Evolutionary conservation across 2,797 vertebrate genomes (phyloP).

Genomic region (Sorex maritimensis): DNA sequence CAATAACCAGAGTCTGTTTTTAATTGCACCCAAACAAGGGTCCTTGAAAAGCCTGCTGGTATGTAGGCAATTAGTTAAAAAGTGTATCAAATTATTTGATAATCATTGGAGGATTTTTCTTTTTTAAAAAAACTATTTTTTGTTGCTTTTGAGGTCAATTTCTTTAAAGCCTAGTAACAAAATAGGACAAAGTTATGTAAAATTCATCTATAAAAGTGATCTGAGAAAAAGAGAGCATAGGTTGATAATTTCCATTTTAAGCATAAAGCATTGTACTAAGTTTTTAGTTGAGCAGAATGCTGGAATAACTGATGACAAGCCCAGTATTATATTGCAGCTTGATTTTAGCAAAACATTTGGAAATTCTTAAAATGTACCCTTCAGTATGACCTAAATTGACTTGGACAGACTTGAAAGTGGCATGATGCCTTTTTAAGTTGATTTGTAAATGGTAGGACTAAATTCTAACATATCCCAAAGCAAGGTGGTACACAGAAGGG

Average conservation of each 20-base stretch:
- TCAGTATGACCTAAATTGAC: neutral
- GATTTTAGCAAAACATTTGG: constrained; percentile 47
- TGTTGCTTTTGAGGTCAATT: constrained; percentile 30
- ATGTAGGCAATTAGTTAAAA: constrained; percentile 57
- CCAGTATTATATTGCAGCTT: neutral
- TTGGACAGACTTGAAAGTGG: neutral
- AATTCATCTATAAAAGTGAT: constrained; percentile 18
- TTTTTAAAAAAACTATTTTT: constrained; percentile 39
- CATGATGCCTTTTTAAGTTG: neutral
- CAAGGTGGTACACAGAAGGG: constrained; percentile 21
- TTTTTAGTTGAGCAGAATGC: neutral
- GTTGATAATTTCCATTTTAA: constrained; percentile 41
- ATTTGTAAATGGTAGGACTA: constrained; percentile 32
- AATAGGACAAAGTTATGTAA: neutral
- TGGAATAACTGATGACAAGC: neutral
- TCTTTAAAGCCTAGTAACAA: constrained; percentile 10
- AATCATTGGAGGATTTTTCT: constrained; percentile 59
- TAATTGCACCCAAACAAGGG: constrained; percentile 43
- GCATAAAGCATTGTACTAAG: constrained; percentile 12
- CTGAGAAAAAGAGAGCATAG: constrained; percentile 20
- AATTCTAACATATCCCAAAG: constrained; percentile 57
- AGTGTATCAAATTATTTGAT: constrained; percentile 54
- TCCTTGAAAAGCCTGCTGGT: constrained; percentile 60
- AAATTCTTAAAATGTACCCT: constrained; percentile 56
- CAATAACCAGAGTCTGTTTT: constrained; percentile 50